These are phyloP conservation scores for Perithous albicinctus DNA, from an alignment of 2,888 invertebrate genomes.

Conservation along the genomic window DNA sequence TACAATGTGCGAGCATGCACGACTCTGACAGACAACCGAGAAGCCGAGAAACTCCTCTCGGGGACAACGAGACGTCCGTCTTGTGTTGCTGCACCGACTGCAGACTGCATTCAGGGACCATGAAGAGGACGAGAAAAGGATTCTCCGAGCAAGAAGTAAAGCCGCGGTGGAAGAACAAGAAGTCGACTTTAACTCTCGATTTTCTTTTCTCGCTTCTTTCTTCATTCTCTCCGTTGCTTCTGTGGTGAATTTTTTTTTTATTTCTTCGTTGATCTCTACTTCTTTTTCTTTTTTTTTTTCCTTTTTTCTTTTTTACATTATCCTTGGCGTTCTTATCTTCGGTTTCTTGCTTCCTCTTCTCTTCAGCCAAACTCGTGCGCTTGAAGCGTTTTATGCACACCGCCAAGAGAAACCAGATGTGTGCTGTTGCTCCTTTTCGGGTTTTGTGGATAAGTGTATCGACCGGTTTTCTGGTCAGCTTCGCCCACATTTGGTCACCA, in stretches of 20 bases:
- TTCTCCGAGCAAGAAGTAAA: not conserved
- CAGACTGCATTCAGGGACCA: not conserved
- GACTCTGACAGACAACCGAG: conserved; percentile 46
- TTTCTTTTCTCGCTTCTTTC: conserved; percentile 11
- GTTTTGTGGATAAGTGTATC: conserved; percentile 6
- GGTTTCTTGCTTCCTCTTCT: conserved; percentile 55
- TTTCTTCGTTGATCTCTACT: conserved; percentile 14
- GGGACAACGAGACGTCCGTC: conserved; percentile 42
- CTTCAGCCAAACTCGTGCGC: conserved; percentile 47
- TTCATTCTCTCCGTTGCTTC: conserved; percentile 19
- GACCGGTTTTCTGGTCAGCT: conserved; percentile 47
- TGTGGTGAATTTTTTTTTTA: not conserved
- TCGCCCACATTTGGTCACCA: conserved; percentile 48
- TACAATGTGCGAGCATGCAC: conserved; percentile 67
- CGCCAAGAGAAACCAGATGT: conserved; percentile 51
- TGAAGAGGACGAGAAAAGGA: not conserved
- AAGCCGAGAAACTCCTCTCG: conserved; percentile 26
- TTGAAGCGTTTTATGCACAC: conserved; percentile 36
- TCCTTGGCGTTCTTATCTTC: conserved; percentile 41
- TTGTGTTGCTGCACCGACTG: conserved; percentile 20
- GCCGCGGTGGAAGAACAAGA: not conserved
- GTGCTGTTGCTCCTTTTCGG: conserved; percentile 3
- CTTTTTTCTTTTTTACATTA: conserved; percentile 38
- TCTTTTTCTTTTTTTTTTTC: conserved; percentile 33
- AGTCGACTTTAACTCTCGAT: conserved; percentile 17